A percentile compares a stretch with the other conserved stretches of the same genome.
phyloP scores from a whole-genome alignment of 2,113 vertebrate species.

The Neoarius graeffei region DNA sequence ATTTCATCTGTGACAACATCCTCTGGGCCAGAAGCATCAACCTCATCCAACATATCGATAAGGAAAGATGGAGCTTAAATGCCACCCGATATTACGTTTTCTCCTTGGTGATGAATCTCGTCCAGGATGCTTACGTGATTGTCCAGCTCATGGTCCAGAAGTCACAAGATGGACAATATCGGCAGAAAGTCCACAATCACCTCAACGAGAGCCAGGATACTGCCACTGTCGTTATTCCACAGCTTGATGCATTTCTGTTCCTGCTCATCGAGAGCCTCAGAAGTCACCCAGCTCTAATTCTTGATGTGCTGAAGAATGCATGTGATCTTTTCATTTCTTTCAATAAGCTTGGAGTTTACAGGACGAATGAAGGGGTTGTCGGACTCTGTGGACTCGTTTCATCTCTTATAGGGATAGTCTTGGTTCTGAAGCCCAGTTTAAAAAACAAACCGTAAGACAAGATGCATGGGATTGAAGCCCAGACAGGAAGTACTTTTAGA shows the following conservation, averaged over 20 bases:
- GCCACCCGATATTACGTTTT: slow-evolving; percentile 82
- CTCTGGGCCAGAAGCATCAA: slow-evolving; percentile 81
- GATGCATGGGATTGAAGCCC: neutral
- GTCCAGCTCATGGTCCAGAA: slow-evolving; percentile 72
- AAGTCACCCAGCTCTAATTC: slow-evolving; percentile 78
- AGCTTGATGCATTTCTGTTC: slow-evolving; percentile 74
- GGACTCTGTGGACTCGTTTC: slow-evolving; percentile 88
- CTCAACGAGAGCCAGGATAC: slow-evolving; percentile 57
- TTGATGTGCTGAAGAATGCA: slow-evolving; percentile 87
- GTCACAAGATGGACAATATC: slow-evolving; percentile 55
- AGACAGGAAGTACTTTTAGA: neutral
- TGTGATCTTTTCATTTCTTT: slow-evolving; percentile 89
- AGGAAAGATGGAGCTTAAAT: slow-evolving; percentile 78
- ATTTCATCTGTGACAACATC: slow-evolving; percentile 85
- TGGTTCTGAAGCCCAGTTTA: slow-evolving; percentile 77
- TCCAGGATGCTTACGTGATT: slow-evolving; percentile 81
- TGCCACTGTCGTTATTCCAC: slow-evolving; percentile 61
- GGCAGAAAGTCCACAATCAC: slow-evolving; percentile 57
- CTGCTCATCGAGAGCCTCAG: slow-evolving; percentile 74
- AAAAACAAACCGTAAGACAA: slow-evolving; percentile 72
- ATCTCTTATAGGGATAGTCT: slow-evolving; percentile 86
- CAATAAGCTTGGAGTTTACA: slow-evolving; percentile 82
- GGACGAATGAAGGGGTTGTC: slow-evolving; percentile 79
- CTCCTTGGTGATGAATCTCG: slow-evolving; percentile 81
- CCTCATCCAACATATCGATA: slow-evolving; percentile 72